Conservation (phyloP, 2,797 vertebrate species). For the Brachyalestes nurse region DNA sequence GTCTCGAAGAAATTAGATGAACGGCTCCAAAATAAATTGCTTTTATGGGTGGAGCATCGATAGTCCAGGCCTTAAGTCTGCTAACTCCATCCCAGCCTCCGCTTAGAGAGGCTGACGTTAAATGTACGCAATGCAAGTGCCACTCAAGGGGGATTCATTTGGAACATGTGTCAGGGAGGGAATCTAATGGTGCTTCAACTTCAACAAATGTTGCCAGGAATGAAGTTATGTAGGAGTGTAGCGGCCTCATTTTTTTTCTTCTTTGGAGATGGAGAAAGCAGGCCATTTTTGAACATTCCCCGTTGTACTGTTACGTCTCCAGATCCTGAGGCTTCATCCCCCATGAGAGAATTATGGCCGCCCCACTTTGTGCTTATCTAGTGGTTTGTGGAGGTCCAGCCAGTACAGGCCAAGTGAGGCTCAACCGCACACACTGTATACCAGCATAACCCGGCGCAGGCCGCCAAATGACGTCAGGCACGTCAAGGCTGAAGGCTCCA, state of each 20-base stretch:
- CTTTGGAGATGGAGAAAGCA: slow-evolving; percentile 1
- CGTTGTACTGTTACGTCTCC: neutral
- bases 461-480: slow-evolving; percentile 42
- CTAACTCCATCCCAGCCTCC: neutral
- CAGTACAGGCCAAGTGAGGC: slow-evolving; percentile 1
- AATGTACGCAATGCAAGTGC: no score
- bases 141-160: neutral
- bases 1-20: neutral
- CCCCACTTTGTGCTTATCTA: slow-evolving; percentile 16
- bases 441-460: slow-evolving; percentile 12
- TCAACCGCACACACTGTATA: slow-evolving; percentile 21
- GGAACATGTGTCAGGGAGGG: neutral
- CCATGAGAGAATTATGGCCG: neutral
- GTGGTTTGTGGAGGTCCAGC: neutral
- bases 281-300: neutral
- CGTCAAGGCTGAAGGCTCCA: slow-evolving; percentile 16
- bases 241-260: neutral
- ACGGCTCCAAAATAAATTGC: neutral
- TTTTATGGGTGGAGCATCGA: neutral
- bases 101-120: no score
- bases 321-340: neutral
- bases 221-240: neutral
- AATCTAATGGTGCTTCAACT: neutral
- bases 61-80: neutral
- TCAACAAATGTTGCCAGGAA: neutral